Percentiles rank a stretch among this genome's conserved stretches.
Conservation (phyloP, 2,888 invertebrate genomes). For the Zhuqinia jingwanae region DNA sequence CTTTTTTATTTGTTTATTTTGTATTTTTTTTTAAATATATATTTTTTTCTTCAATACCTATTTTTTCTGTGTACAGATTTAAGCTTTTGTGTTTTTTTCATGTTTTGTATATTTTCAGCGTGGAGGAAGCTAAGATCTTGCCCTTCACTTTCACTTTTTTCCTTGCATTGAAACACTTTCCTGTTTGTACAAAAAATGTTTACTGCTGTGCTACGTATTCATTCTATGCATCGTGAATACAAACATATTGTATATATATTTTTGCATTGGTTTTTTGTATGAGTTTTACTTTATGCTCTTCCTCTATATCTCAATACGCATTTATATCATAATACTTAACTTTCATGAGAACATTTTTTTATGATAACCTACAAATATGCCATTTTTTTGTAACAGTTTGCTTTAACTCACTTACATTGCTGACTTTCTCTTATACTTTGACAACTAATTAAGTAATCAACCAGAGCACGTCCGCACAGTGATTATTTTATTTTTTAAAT, state of each 20-base stretch:
- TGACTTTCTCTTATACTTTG: no score
- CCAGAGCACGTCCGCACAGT: no score
- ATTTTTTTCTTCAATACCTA: slow-evolving; percentile 24
- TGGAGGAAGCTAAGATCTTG: slow-evolving; percentile 61
- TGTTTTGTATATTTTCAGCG: slow-evolving; percentile 66
- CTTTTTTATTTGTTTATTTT: not conserved
- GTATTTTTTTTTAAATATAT: slow-evolving; percentile 24
- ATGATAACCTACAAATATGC: no score
- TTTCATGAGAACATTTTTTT: not conserved
- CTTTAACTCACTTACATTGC: no score
- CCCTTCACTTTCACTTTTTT: slow-evolving; percentile 63
- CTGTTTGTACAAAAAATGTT: slow-evolving; percentile 40
- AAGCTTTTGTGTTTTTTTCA: slow-evolving; percentile 34
- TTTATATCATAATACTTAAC: no score
- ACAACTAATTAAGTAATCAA: no score
- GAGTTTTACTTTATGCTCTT: no score
- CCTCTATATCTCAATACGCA: not conserved
- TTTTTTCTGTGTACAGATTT: slow-evolving; percentile 52
- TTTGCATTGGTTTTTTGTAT: not conserved
- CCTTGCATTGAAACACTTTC: slow-evolving; percentile 46
- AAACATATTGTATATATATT: not conserved
- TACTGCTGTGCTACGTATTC: not conserved
- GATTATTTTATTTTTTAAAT: no score
- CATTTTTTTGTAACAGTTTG: no score
- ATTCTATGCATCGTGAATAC: slow-evolving; percentile 19